These are phyloP conservation scores for Gymnogyps californianus DNA, from an alignment of 2,113 vertebrate genomes.

Conservation along the genomic window DNA sequence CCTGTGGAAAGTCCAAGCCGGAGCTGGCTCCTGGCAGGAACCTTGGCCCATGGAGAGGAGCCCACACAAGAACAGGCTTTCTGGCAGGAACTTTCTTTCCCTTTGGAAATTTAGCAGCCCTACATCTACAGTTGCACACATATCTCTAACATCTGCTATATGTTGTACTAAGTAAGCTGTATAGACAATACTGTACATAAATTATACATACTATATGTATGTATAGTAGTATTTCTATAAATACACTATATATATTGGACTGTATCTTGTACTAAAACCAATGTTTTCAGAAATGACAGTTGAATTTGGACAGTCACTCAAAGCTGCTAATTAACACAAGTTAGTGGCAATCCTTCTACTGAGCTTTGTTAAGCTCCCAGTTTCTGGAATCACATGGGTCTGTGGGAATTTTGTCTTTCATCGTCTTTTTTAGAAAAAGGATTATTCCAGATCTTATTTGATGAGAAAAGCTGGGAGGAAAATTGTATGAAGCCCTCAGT, in stretches of 20 bases:
- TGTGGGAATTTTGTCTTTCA: background rate
- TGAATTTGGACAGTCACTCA: background rate
- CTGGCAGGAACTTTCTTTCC: background rate
- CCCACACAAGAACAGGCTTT: background rate
- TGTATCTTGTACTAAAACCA: background rate
- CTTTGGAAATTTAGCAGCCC: background rate
- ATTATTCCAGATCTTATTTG: background rate
- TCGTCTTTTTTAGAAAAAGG: background rate
- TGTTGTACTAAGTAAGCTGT: background rate
- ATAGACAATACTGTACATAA: background rate
- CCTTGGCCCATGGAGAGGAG: background rate
- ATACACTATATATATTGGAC: background rate
- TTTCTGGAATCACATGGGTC: background rate
- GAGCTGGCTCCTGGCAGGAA: background rate
- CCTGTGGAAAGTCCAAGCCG: fast-evolving
- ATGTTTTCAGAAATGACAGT: background rate
- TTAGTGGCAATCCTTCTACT: background rate
- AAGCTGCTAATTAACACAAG: background rate
- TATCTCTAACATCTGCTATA: background rate
- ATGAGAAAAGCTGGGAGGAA: background rate
- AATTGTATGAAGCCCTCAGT: background rate
- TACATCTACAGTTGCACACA: background rate
- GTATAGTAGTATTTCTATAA: background rate
- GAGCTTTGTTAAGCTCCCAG: background rate
- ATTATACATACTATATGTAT: background rate